A percentile compares a stretch with the other conserved stretches of the same genome.
Evolutionary conservation across 1,140 invertebrate species (phyloP).

Genomic region (Trissolcus basalis): DNA sequence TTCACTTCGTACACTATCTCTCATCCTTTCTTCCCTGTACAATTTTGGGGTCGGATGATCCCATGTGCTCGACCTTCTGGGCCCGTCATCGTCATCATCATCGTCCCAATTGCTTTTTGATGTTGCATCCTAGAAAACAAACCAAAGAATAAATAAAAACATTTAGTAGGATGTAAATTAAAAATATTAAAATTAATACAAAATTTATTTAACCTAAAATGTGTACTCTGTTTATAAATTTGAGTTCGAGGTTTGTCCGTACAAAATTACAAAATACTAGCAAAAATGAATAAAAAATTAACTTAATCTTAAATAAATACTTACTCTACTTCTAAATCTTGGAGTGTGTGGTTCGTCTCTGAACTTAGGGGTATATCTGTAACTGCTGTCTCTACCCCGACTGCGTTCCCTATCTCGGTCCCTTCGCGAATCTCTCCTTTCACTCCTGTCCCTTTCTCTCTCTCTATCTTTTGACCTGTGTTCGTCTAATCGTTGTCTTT

Average conservation of each 20-base stretch:
- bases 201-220: too few relatives aligned
- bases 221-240: too few relatives aligned
- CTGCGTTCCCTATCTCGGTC: constrained; percentile 67
- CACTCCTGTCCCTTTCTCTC: constrained; percentile 63
- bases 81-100: constrained; percentile 84
- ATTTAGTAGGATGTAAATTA: too few relatives aligned
- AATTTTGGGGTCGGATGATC: constrained; percentile 91
- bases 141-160: constrained; percentile 60
- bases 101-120: constrained; percentile 93
- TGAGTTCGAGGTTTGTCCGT: too few relatives aligned
- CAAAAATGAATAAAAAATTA: constrained; percentile 20
- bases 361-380: constrained; percentile 56
- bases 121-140: constrained; percentile 81
- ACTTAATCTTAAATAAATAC: constrained; percentile 11
- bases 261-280: too few relatives aligned
- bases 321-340: constrained; percentile 70
- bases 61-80: constrained; percentile 87
- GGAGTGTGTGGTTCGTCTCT: constrained; percentile 86
- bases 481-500: constrained; percentile 77
- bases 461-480: constrained; percentile 65
- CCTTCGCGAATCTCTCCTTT: constrained; percentile 63
- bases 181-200: too few relatives aligned
- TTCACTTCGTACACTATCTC: constrained; percentile 78
- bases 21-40: constrained; percentile 68
- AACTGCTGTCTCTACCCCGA: constrained; percentile 52